A percentile compares a stretch with the other conserved stretches of the same genome.
Conservation (phyloP, 2,797 vertebrate species). For the Gallirallus australis region DNA sequence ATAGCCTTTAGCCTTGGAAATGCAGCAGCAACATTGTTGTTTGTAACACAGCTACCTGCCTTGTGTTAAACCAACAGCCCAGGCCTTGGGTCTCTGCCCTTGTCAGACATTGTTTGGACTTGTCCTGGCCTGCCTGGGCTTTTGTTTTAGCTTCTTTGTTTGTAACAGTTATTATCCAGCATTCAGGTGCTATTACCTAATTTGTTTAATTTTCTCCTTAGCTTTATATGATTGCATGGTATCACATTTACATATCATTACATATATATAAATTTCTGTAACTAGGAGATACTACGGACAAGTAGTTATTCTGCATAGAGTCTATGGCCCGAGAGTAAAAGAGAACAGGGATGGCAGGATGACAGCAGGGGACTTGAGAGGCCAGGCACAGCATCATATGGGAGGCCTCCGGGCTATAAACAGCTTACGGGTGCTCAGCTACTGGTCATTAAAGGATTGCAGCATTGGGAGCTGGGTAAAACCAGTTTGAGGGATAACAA, state of each 20-base stretch:
- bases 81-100: background rate
- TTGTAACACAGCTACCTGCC: background rate
- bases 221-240: background rate
- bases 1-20: background rate
- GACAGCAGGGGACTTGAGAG: background rate
- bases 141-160: background rate
- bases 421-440: background rate
- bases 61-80: background rate
- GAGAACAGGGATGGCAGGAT: rapidly evolving
- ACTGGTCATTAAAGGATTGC: background rate
- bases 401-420: background rate
- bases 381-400: background rate
- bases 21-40: background rate
- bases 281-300: background rate
- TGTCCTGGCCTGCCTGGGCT: background rate
- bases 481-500: background rate
- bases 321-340: background rate
- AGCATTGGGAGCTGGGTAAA: background rate
- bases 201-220: background rate
- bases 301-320: background rate
- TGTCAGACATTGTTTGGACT: background rate
- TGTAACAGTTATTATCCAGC: background rate
- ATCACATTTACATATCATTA: background rate
- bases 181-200: background rate
- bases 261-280: background rate